phyloP scores from a whole-genome alignment of 2,888 invertebrate genomes.

The Andricus quercusramuli region DNA sequence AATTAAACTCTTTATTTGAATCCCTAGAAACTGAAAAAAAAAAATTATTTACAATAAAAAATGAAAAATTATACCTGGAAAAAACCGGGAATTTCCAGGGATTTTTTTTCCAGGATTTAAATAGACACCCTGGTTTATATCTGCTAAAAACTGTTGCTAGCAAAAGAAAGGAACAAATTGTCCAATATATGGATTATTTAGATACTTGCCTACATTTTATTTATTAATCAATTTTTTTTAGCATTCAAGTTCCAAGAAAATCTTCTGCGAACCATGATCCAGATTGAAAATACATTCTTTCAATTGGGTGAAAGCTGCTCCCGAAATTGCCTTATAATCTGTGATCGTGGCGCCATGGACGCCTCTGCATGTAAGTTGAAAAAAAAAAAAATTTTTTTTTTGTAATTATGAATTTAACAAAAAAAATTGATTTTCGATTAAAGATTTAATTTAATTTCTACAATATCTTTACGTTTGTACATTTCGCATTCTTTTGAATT shows the following conservation, averaged over 20 bases:
- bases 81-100: too few relatives aligned
- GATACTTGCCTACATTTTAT: background rate
- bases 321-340: conserved; percentile 97
- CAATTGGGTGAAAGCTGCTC: conserved; percentile 90
- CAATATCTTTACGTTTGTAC: background rate
- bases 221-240: conserved; percentile 79
- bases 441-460: background rate
- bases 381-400: background rate
- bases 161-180: background rate
- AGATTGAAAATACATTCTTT: conserved; percentile 97
- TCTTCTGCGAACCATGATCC: conserved; percentile 96
- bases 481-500: background rate
- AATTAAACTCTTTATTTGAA: too few relatives aligned
- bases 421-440: too few relatives aligned
- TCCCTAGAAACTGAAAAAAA: too few relatives aligned
- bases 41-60: too few relatives aligned
- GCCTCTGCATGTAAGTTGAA: conserved; percentile 93
- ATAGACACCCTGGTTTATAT: background rate
- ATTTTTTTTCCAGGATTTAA: too few relatives aligned
- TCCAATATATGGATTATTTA: background rate
- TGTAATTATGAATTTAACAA: conserved; percentile 33
- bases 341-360: conserved; percentile 99
- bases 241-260: conserved; percentile 97
- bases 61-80: too few relatives aligned
- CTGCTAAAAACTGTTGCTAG: conserved; percentile 30